Evolutionary conservation across 2,113 vertebrate genomes (phyloP).

Genomic region (Etheostoma spectabile): DNA sequence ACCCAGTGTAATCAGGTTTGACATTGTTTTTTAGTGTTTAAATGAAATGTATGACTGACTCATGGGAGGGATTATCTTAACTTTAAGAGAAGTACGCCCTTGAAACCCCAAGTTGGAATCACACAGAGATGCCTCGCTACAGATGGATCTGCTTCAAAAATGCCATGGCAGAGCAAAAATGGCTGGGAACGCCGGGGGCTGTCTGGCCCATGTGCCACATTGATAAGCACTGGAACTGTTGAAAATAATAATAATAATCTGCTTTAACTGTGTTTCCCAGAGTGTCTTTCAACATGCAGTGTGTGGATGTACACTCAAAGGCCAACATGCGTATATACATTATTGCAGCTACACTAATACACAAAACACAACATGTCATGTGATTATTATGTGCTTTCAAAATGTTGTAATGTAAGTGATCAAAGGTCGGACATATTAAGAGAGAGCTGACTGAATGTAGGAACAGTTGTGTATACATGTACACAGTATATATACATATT

Average conservation of each 20-base stretch:
- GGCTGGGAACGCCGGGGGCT: constrained; percentile 3
- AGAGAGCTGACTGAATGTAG: neutral
- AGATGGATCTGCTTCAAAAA: constrained; percentile 27
- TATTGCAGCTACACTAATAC: neutral
- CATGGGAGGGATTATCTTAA: neutral
- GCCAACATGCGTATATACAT: neutral
- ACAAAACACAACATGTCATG: neutral
- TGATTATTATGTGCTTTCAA: neutral
- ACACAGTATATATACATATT: too few relatives aligned
- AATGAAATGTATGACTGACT: constrained; percentile 13
- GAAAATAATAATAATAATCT: too few relatives aligned
- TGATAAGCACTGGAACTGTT: constrained; percentile 37
- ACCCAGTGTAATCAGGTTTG: neutral
- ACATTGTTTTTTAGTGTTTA: constrained; percentile 5
- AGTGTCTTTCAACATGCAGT: constrained; percentile 26
- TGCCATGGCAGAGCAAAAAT: constrained; percentile 32
- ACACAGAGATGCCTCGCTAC: constrained; percentile 12
- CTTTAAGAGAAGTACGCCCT: constrained; percentile 6
- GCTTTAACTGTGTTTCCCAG: constrained; percentile 27
- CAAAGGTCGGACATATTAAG: neutral
- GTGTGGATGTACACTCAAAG: constrained; percentile 5
- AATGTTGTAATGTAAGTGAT: neutral
- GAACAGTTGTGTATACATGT: neutral
- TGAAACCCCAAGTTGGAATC: constrained; percentile 16
- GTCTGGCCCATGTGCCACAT: constrained; percentile 35